Conservation (phyloP, 2,113 vertebrate genomes). For the Bos indicus region DNA sequence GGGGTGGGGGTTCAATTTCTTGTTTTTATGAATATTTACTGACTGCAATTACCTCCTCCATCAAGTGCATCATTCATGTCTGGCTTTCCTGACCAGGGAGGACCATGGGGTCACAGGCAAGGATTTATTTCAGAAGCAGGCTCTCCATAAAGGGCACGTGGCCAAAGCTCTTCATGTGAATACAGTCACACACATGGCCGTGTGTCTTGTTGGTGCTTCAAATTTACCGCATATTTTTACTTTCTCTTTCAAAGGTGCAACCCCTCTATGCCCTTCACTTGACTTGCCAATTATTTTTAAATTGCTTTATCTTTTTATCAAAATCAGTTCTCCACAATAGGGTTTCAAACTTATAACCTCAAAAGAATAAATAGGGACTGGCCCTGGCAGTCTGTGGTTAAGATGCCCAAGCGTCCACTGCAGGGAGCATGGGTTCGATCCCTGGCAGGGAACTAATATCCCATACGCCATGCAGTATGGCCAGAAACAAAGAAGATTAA, state of each 20-base stretch:
- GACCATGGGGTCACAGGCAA: background rate
- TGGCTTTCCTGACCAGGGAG: background rate
- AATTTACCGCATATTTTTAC: background rate
- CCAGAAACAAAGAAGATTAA: background rate
- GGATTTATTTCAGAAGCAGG: background rate
- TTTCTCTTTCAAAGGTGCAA: background rate
- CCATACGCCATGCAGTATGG: background rate
- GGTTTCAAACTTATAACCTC: background rate
- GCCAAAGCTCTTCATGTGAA: background rate
- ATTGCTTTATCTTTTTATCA: background rate
- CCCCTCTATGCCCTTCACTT: background rate
- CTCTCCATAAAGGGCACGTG: background rate
- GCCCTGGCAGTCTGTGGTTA: background rate
- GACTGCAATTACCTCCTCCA: background rate
- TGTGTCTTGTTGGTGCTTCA: background rate
- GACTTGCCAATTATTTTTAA: background rate
- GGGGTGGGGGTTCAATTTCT: background rate
- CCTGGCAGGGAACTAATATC: background rate
- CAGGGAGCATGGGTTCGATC: background rate
- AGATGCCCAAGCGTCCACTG: background rate
- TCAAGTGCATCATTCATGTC: background rate
- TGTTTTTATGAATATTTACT: background rate
- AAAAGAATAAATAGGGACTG: background rate
- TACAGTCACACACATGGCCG: background rate
- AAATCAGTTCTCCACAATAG: background rate